Evolutionary conservation across 1,140 invertebrate genomes (phyloP).

Genomic region (Coenobita brevimanus): DNA sequence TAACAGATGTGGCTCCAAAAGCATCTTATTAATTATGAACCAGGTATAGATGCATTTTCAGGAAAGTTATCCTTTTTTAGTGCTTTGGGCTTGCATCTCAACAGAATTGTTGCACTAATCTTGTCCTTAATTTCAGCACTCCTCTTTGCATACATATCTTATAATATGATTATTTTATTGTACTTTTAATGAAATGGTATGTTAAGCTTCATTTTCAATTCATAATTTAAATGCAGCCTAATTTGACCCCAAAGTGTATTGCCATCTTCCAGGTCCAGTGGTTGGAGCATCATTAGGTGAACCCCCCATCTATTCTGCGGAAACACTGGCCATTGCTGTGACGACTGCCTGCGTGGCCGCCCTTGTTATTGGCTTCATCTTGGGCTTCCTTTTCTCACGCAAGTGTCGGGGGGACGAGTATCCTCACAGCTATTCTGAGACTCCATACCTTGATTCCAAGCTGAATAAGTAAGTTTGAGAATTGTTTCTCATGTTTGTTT

Average conservation of each 20-base stretch:
- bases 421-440: slow-evolving; percentile 71
- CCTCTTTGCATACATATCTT: too few relatives aligned
- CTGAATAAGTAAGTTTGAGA: slow-evolving; percentile 66
- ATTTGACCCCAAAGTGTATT: neutral
- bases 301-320: slow-evolving; percentile 82
- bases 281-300: slow-evolving; percentile 73
- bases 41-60: too few relatives aligned
- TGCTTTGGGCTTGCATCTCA: too few relatives aligned
- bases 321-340: slow-evolving; percentile 85
- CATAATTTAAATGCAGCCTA: neutral
- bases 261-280: slow-evolving; percentile 62
- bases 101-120: too few relatives aligned
- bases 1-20: too few relatives aligned
- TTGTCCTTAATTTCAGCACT: too few relatives aligned
- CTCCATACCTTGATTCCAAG: slow-evolving; percentile 69
- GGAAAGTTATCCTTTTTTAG: too few relatives aligned
- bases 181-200: too few relatives aligned
- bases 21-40: too few relatives aligned
- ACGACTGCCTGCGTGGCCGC: slow-evolving; percentile 85
- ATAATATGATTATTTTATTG: too few relatives aligned
- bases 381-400: slow-evolving; percentile 87
- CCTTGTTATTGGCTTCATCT: slow-evolving; percentile 86
- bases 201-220: too few relatives aligned
- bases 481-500: too few relatives aligned
- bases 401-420: slow-evolving; percentile 77